These are phyloP conservation scores for Trissolcus basalis DNA, from an alignment of 1,140 invertebrate species.

Conservation along the genomic window DNA sequence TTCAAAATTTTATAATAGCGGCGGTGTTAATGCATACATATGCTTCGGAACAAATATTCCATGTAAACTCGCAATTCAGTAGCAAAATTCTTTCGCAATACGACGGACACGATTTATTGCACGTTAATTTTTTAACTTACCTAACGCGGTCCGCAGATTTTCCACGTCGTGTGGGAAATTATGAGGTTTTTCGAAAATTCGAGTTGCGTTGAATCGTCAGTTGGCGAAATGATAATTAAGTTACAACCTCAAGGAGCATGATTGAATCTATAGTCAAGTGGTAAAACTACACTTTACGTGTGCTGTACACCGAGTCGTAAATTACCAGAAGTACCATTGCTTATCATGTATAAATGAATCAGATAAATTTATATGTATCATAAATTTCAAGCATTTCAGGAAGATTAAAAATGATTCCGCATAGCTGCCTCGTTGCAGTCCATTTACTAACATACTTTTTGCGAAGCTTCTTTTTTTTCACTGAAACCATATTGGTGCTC, in stretches of 20 bases:
- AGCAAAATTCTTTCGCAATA: no score
- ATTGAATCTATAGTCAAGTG: background rate
- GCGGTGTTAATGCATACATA: conserved; percentile 13
- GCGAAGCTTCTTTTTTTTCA: no score
- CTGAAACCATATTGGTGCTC: no score
- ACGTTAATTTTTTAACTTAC: no score
- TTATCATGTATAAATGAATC: conserved; percentile 34
- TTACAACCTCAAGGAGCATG: no score
- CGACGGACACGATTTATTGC: no score
- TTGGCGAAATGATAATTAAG: no score
- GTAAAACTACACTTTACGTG: no score
- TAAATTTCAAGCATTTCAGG: conserved; percentile 34
- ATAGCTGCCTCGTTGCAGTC: conserved; percentile 51
- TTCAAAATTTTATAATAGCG: conserved; percentile 27
- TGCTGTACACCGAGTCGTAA: background rate
- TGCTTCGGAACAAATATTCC: background rate
- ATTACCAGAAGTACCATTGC: conserved; percentile 20
- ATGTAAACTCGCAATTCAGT: background rate
- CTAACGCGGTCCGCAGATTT: no score
- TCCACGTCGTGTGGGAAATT: no score
- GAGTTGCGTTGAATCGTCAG: no score
- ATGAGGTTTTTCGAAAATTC: no score
- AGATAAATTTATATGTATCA: conserved; percentile 30
- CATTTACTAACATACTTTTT: conserved; percentile 23
- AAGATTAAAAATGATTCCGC: conserved; percentile 52